Evolutionary conservation across 2,113 vertebrate species (phyloP).

Genomic region (Machaerirhynchus nigripectus): DNA sequence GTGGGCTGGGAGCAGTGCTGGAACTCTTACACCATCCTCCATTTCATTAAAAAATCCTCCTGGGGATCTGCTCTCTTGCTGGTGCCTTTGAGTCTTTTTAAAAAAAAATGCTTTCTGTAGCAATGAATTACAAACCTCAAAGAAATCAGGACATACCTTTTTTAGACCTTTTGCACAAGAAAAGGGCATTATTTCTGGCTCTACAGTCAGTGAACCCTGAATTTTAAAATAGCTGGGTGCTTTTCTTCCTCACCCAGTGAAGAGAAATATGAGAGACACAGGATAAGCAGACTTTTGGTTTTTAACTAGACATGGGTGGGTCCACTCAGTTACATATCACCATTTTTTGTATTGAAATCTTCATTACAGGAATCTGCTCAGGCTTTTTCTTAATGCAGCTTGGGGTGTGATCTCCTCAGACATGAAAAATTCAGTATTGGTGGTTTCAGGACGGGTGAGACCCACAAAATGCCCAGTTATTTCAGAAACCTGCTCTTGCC

Average conservation of each 20-base stretch:
- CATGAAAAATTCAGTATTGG: neutral
- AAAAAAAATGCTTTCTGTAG: neutral
- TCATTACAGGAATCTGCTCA: neutral
- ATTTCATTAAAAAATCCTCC: neutral
- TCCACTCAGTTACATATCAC: neutral
- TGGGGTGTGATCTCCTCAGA: neutral
- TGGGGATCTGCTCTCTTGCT: neutral
- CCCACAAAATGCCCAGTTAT: too few relatives aligned
- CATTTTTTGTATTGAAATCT: neutral
- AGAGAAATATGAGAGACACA: neutral
- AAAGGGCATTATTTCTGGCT: neutral
- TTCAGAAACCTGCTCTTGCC: neutral
- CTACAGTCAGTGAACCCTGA: neutral
- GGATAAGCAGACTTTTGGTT: neutral
- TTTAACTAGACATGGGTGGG: neutral
- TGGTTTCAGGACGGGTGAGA: neutral
- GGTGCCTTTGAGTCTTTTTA: neutral
- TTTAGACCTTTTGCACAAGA: neutral
- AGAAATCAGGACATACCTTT: neutral
- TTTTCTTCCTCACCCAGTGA: neutral
- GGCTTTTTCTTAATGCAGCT: neutral
- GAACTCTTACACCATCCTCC: neutral
- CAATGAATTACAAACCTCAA: neutral
- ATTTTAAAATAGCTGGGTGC: neutral
- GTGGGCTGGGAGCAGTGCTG: neutral